Conservation (phyloP, 2,888 invertebrate species). For the Plebejus anna region DNA sequence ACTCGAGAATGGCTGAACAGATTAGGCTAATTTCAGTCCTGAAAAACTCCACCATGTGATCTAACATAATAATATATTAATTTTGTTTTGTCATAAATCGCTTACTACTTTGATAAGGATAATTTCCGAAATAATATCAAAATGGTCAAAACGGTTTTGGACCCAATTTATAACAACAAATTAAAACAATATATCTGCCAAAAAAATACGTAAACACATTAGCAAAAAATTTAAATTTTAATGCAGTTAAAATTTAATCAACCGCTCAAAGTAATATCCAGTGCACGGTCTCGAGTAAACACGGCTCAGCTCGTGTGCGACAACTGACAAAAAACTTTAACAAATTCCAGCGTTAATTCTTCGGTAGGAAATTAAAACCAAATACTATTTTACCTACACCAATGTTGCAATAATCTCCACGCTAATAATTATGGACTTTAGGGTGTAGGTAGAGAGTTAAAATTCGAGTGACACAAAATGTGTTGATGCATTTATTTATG, state of each 20-base stretch:
- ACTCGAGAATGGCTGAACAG: too few relatives aligned
- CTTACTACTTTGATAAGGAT: too few relatives aligned
- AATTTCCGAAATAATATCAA: too few relatives aligned
- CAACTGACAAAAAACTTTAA: slow-evolving; percentile 47
- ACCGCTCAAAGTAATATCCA: slow-evolving; percentile 6
- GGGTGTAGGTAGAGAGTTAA: background rate
- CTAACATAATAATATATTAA: too few relatives aligned
- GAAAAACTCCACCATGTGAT: too few relatives aligned
- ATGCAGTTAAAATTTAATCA: background rate
- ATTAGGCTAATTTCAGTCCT: too few relatives aligned
- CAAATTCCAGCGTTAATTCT: slow-evolving; percentile 73
- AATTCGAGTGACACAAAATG: background rate
- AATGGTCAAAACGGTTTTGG: too few relatives aligned
- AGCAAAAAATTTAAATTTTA: background rate
- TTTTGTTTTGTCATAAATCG: too few relatives aligned
- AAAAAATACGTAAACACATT: background rate
- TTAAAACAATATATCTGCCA: too few relatives aligned
- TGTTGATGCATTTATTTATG: background rate
- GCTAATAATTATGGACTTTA: background rate
- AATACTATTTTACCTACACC: slow-evolving; percentile 54
- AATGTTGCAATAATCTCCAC: slow-evolving; percentile 32
- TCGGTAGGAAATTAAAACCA: slow-evolving; percentile 74
- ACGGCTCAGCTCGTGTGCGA: background rate
- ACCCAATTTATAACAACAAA: too few relatives aligned
- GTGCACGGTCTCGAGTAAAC: slow-evolving; percentile 10